phyloP scores from a whole-genome alignment of 2,113 vertebrate genomes.

The Alaudala cheleensis region DNA sequence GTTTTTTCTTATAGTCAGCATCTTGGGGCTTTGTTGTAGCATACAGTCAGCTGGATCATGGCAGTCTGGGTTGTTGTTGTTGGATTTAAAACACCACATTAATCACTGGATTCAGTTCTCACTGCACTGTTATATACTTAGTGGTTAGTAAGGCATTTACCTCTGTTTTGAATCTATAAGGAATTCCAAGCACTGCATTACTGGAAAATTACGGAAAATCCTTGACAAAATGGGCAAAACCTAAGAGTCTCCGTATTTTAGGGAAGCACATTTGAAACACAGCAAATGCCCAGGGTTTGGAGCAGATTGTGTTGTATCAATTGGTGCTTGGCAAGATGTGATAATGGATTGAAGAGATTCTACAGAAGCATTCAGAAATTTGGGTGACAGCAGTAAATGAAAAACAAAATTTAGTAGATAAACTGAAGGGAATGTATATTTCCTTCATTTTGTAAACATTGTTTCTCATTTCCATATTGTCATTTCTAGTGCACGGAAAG shows the following conservation, averaged over 20 bases:
- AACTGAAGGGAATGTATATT: background rate
- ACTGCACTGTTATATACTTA: background rate
- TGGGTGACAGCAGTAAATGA: background rate
- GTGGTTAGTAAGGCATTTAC: conserved; percentile 26
- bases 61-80: conserved; percentile 24
- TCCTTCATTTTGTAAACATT: background rate
- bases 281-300: background rate
- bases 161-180: conserved; percentile 28
- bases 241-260: background rate
- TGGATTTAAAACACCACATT: conserved; percentile 26
- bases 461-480: background rate
- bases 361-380: accelerated
- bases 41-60: conserved; percentile 11
- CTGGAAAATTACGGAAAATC: background rate
- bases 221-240: background rate
- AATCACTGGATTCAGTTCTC: background rate
- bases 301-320: background rate
- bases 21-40: background rate
- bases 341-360: background rate
- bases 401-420: background rate
- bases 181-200: background rate
- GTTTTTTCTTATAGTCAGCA: conserved; percentile 48
- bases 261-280: background rate
- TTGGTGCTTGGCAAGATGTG: background rate
- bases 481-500: background rate